These are phyloP conservation scores for Zapus hudsonius DNA, from an alignment of 2,113 vertebrate species.

Conservation along the genomic window DNA sequence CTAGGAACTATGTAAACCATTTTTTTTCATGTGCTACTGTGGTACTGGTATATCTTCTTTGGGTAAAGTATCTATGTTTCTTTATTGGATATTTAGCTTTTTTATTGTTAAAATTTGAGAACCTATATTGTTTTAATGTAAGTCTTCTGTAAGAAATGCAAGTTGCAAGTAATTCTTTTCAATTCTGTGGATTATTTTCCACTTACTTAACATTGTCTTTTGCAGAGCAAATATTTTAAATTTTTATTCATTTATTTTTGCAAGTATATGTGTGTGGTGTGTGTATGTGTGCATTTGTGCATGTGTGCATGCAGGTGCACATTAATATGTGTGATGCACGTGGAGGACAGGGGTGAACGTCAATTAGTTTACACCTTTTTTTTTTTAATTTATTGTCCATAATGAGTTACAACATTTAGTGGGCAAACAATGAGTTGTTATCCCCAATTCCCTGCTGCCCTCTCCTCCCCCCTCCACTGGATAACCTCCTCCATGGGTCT, in stretches of 20 bases:
- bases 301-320: too few relatives aligned
- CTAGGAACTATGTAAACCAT: neutral
- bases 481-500: too few relatives aligned
- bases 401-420: too few relatives aligned
- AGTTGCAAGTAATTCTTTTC: constrained; percentile 20
- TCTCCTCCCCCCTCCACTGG: too few relatives aligned
- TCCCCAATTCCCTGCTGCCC: too few relatives aligned
- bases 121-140: neutral
- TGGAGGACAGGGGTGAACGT: too few relatives aligned
- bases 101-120: constrained; percentile 13
- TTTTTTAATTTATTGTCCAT: too few relatives aligned
- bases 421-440: too few relatives aligned
- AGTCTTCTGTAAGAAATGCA: neutral
- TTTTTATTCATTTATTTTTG: neutral
- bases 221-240: neutral
- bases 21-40: neutral
- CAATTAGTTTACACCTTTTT: too few relatives aligned
- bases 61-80: neutral
- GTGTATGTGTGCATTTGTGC: too few relatives aligned
- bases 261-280: too few relatives aligned
- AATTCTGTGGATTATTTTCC: constrained; percentile 12
- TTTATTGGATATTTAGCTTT: constrained; percentile 20
- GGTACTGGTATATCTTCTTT: neutral
- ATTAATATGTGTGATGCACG: too few relatives aligned
- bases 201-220: constrained; percentile 19